Conservation (phyloP, 1,140 invertebrate genomes). For the Drosophila eugracilis region DNA sequence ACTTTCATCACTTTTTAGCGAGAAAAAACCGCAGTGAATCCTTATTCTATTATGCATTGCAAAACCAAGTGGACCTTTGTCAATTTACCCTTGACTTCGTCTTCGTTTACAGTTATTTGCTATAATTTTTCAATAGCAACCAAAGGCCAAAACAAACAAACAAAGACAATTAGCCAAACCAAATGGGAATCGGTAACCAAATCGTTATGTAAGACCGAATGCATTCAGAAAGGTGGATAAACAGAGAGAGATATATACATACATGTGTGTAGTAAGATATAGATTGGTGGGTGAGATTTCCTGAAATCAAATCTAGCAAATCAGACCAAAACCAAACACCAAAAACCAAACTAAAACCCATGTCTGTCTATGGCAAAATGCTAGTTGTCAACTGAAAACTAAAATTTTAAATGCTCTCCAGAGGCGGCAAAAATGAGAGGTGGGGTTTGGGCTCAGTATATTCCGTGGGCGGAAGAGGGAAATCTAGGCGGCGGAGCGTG, state of each 20-base stretch:
- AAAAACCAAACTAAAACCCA: constrained; percentile 48
- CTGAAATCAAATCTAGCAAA: constrained; percentile 84
- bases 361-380: constrained; percentile 38
- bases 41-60: constrained; percentile 20
- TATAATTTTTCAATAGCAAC: constrained; percentile 78
- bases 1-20: background rate
- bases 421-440: constrained; percentile 9
- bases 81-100: constrained; percentile 12
- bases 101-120: constrained; percentile 66
- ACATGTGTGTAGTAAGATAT: no score
- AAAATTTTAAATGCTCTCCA: constrained; percentile 66
- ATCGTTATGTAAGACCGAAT: constrained; percentile 53
- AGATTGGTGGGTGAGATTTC: constrained; percentile 56
- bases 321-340: constrained; percentile 74
- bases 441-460: background rate
- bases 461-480: constrained; percentile 1
- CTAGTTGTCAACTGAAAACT: constrained; percentile 50
- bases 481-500: constrained; percentile 67
- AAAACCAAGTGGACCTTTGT: constrained; percentile 52
- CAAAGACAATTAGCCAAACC: constrained; percentile 50
- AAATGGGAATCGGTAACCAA: constrained; percentile 38
- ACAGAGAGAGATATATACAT: no score
- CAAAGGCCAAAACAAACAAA: constrained; percentile 54
- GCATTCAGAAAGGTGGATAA: constrained; percentile 60
- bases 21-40: constrained; percentile 26